phyloP scores from a whole-genome alignment of 2,797 vertebrate species.

The Coregonus suidteri region DNA sequence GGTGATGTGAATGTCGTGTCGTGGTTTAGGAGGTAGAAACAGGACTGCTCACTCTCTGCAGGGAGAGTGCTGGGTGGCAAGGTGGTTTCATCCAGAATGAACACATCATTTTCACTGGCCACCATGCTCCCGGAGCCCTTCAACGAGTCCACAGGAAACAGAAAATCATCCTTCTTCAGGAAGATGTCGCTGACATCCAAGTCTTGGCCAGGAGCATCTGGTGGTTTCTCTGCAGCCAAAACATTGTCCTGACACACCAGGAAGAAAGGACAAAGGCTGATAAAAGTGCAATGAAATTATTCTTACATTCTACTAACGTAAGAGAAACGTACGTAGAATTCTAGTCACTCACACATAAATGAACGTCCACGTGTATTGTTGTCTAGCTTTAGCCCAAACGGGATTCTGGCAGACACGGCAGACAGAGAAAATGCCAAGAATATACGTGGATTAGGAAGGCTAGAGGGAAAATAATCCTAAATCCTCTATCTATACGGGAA shows the following conservation, averaged over 20 bases:
- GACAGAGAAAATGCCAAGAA: slow-evolving; percentile 13
- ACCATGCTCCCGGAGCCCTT: slow-evolving; percentile 34
- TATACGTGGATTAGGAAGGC: slow-evolving; percentile 10
- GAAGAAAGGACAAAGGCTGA: slow-evolving; percentile 29
- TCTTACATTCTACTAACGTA: neutral
- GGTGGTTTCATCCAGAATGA: slow-evolving; percentile 58
- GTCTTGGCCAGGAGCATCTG: slow-evolving; percentile 67
- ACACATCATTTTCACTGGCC: slow-evolving; percentile 73
- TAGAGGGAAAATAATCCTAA: slow-evolving; percentile 19
- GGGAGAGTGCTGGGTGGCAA: slow-evolving; percentile 4
- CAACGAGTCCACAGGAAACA: slow-evolving; percentile 57
- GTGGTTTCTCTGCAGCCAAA: slow-evolving; percentile 85
- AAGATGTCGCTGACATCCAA: slow-evolving; percentile 43
- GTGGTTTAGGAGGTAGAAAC: neutral
- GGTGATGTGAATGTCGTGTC: neutral
- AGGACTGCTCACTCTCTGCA: slow-evolving; percentile 40
- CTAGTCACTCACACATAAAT: neutral
- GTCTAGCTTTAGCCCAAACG: neutral
- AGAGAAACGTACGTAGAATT: neutral
- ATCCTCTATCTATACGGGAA: neutral
- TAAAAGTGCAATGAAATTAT: neutral
- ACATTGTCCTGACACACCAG: slow-evolving; percentile 80
- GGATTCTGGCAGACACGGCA: neutral
- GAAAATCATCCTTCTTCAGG: slow-evolving; percentile 70
- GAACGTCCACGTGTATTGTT: neutral